Percentiles rank a stretch among this genome's conserved stretches.
Evolutionary conservation across 2,888 invertebrate species (phyloP).

Genomic region (Carcina quercana): DNA sequence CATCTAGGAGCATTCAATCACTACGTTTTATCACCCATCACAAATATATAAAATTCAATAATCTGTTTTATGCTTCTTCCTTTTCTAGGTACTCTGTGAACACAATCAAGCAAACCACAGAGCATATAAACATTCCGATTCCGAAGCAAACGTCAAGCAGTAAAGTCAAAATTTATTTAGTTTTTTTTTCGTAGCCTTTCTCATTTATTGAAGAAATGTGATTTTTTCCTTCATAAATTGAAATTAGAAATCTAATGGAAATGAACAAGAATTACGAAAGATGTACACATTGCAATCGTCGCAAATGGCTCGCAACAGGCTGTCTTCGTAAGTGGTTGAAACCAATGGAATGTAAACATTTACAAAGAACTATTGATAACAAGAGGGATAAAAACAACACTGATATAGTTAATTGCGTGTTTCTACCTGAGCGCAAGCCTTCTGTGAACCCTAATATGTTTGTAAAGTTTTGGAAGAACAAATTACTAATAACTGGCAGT

Average conservation of each 20-base stretch:
- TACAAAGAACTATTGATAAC: conserved; percentile 57
- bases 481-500: conserved; percentile 59
- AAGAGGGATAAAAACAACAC: conserved; percentile 57
- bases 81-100: too few species aligned
- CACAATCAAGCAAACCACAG: too few species aligned
- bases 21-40: too few species aligned
- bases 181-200: too few species aligned
- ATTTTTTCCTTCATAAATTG: too few species aligned
- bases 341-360: conserved; percentile 69
- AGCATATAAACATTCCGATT: too few species aligned
- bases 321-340: conserved; percentile 68
- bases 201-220: too few species aligned
- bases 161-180: too few species aligned
- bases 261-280: conserved; percentile 69
- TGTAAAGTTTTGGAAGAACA: conserved; percentile 67
- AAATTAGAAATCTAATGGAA: conserved; percentile 17
- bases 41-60: too few species aligned
- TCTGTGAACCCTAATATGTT: conserved; percentile 56
- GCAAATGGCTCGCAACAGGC: conserved; percentile 63
- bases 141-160: too few species aligned
- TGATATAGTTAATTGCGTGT: conserved; percentile 57
- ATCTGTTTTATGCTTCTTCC: too few species aligned
- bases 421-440: conserved; percentile 53
- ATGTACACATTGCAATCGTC: conserved; percentile 61
- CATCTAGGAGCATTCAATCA: too few species aligned